Base-by-base conservation (phyloP, 1,140 invertebrate genomes). In the Coptotermes formosanus region DNA sequence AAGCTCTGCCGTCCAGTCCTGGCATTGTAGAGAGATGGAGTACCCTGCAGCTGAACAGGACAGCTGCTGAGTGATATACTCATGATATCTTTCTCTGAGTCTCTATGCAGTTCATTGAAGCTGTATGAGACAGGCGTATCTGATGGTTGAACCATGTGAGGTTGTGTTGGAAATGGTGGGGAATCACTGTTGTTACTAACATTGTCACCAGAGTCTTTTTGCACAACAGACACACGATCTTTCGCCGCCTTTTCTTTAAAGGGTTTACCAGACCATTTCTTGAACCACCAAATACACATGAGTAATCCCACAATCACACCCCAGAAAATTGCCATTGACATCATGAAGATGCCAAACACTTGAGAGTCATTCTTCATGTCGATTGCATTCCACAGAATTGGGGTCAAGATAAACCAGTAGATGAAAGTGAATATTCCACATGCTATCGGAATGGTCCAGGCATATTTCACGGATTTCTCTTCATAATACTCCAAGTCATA, bases 341-440 rank as follows among this genome's bases (percentile, higher is more conserved):
- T 75, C 64, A 75, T 75, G 64, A 75, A 75, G 14, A 75, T 25
- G 8, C 64, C 25, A 30, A 75, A 75, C 9, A 25, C n/a, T 6
- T 75, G n/a, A 30, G 64, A 30, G n/a, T n/a, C n/a, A 30, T 30
- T 25, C 11, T 75, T 25, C 8, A 11, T 75, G 25, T 30, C 30
- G 64, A 75, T n/a, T 30, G 64, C 64, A 75, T 75, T 85, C 16
- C 64, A 75, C 25, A 75, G 25, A 30, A 91, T 82, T 6, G 91
- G 91, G 86, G 89, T 89, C 4, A 91, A 38, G 45, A 91, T 69
- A 32, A 92, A 88, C 91, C 91, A 92, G 86, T 90, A 91, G 30
- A 89, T 11, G n/a, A 90, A 84, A 84, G 91, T 91, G 21, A 91
- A 87, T 11, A 89, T 84, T 19, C 89, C 86, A 30, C 45, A 45